Conservation (phyloP, 2,888 invertebrate species). For the Thymelicus lineola region DNA sequence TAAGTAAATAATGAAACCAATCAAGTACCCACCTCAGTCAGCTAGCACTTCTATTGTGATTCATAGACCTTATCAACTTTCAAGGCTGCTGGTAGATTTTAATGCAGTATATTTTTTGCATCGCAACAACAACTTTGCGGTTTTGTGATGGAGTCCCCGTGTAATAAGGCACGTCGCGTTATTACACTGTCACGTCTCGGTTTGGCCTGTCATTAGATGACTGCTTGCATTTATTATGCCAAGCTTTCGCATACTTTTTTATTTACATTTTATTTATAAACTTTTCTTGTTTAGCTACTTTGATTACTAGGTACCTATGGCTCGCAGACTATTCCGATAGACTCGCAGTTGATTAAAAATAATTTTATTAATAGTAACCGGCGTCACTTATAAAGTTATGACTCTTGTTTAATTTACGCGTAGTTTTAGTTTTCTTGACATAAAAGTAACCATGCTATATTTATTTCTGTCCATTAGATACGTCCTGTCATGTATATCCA, state of each 20-base stretch:
- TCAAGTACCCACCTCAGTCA: constrained; percentile 15
- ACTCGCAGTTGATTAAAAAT: too few species aligned
- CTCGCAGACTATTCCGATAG: too few species aligned
- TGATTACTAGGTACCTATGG: too few species aligned
- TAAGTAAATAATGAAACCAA: constrained; percentile 7
- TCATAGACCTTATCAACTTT: constrained; percentile 27
- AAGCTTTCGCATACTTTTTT: constrained; percentile 55
- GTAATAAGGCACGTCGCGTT: constrained; percentile 46
- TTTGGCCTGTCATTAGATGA: constrained; percentile 35
- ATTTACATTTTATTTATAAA: constrained; percentile 1
- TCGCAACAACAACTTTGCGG: constrained; percentile 46
- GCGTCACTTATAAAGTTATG: too few species aligned
- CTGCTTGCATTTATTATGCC: constrained; percentile 61
- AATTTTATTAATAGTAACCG: too few species aligned
- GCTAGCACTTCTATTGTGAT: constrained; percentile 17
- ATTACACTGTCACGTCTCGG: constrained; percentile 59
- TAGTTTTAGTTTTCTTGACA: neutral
- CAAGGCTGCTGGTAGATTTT: constrained; percentile 31
- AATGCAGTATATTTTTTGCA: constrained; percentile 40
- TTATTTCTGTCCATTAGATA: neutral
- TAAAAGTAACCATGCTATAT: neutral
- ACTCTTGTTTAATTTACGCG: neutral
- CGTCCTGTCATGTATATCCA: constrained; percentile 7
- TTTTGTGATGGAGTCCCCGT: constrained; percentile 50
- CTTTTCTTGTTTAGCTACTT: neutral